Conservation (phyloP, 1,140 invertebrate species). For the Drosophila murphyi region DNA sequence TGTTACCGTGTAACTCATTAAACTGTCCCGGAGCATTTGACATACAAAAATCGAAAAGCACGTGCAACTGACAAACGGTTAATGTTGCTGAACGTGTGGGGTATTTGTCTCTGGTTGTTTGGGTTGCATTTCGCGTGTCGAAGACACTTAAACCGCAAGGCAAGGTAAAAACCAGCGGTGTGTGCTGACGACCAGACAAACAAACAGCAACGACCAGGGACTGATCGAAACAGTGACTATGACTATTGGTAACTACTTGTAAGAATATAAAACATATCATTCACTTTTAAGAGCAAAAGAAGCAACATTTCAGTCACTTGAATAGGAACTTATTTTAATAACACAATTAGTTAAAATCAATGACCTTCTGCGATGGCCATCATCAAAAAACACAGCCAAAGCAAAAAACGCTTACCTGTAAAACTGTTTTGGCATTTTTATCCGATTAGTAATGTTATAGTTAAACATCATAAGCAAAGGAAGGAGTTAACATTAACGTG, state of each 20-base stretch:
- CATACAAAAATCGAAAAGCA: slow-evolving; percentile 67
- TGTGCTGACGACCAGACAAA: slow-evolving; percentile 34
- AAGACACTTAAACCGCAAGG: slow-evolving; percentile 82
- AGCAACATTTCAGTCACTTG: no score
- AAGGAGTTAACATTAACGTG: no score
- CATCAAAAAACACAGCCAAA: no score
- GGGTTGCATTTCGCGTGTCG: slow-evolving; percentile 75
- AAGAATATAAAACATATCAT: no score
- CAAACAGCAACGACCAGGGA: slow-evolving; percentile 28
- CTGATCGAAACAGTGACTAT: not conserved
- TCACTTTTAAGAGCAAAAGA: no score
- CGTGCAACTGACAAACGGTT: slow-evolving; percentile 53
- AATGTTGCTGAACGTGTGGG: slow-evolving; percentile 9
- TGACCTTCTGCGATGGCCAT: no score
- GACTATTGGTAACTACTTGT: not conserved
- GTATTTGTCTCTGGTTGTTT: slow-evolving; percentile 29
- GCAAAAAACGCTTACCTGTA: no score
- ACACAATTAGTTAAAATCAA: no score
- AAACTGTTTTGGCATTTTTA: no score
- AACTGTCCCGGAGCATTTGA: slow-evolving; percentile 64
- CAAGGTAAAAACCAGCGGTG: slow-evolving; percentile 49
- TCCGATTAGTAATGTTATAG: no score
- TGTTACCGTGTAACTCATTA: slow-evolving; percentile 60
- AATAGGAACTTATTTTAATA: no score
- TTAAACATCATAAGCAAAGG: no score